Percentiles rank a stretch among this genome's conserved stretches.
These are phyloP conservation scores for Empis livida DNA, from an alignment of 2,888 invertebrate species.

Conservation along the genomic window DNA sequence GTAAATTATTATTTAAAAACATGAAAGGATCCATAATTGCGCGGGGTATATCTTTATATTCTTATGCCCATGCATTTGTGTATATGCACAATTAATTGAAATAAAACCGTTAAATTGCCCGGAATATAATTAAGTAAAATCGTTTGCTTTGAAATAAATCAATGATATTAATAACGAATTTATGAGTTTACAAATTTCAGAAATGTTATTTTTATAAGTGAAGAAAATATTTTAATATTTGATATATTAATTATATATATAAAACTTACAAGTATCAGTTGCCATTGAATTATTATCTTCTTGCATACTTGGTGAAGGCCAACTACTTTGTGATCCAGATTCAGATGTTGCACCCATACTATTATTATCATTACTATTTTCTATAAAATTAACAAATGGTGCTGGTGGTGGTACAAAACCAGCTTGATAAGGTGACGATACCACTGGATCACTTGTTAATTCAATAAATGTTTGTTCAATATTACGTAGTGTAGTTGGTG, in stretches of 20 bases:
- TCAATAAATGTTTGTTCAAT: slow-evolving; percentile 88
- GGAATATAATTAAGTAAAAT: too few relatives aligned
- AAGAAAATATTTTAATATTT: too few relatives aligned
- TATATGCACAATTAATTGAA: too few relatives aligned
- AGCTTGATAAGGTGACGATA: slow-evolving; percentile 70
- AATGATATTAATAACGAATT: too few relatives aligned
- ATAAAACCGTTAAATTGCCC: too few relatives aligned
- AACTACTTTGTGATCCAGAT: slow-evolving; percentile 33
- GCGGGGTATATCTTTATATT: too few relatives aligned
- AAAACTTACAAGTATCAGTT: slow-evolving; percentile 31
- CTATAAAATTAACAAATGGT: slow-evolving; percentile 26
- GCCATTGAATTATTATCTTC: slow-evolving; percentile 28
- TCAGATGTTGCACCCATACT: slow-evolving; percentile 28
- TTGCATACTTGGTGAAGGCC: slow-evolving; percentile 23
- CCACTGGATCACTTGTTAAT: slow-evolving; percentile 61
- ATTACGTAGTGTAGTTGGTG: slow-evolving; percentile 82
- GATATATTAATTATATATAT: background rate
- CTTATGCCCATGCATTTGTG: too few relatives aligned
- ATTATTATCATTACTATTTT: slow-evolving; percentile 19
- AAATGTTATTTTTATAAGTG: too few relatives aligned
- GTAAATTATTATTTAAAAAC: too few relatives aligned
- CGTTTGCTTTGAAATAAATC: too few relatives aligned
- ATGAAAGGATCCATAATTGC: too few relatives aligned
- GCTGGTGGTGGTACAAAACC: slow-evolving; percentile 81
- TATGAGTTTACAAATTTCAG: too few relatives aligned